phyloP scores from a whole-genome alignment of 2,113 vertebrate species.

The Pao palembangensis region DNA sequence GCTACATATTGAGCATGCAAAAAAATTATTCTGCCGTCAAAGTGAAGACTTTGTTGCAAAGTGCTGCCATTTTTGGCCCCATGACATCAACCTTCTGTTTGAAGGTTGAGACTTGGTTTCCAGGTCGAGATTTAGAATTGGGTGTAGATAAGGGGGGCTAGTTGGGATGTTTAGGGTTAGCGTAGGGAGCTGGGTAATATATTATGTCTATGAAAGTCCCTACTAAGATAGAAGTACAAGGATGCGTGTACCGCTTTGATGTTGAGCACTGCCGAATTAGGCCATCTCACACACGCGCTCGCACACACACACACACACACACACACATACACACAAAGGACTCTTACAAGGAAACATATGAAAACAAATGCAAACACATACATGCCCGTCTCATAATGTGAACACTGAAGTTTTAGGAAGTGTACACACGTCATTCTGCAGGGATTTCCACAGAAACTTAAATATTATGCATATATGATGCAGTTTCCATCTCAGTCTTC shows the following conservation, averaged over 20 bases:
- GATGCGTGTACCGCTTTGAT: constrained; percentile 61
- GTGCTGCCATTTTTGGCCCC: no score
- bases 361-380: constrained; percentile 57
- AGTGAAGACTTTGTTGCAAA: no score
- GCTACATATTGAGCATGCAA: no score
- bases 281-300: constrained; percentile 61
- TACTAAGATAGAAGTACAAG: no score
- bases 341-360: constrained; percentile 4
- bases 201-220: no score
- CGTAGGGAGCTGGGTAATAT: no score
- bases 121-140: no score
- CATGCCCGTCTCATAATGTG: constrained; percentile 31
- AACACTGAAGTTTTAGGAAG: constrained; percentile 15
- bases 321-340: background rate
- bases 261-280: constrained; percentile 72
- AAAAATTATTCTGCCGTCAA: no score
- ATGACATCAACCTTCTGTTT: no score
- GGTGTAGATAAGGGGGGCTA: background rate
- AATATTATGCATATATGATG: constrained; percentile 10
- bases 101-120: no score
- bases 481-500: background rate
- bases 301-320: constrained; percentile 48
- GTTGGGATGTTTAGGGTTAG: background rate
- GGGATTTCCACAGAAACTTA: background rate
- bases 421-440: constrained; percentile 4